Evolutionary conservation across 1,140 invertebrate genomes (phyloP), one percentile per base, ranked within the genome.

Genomic region (Cardiocondyla obscurior): DNA sequence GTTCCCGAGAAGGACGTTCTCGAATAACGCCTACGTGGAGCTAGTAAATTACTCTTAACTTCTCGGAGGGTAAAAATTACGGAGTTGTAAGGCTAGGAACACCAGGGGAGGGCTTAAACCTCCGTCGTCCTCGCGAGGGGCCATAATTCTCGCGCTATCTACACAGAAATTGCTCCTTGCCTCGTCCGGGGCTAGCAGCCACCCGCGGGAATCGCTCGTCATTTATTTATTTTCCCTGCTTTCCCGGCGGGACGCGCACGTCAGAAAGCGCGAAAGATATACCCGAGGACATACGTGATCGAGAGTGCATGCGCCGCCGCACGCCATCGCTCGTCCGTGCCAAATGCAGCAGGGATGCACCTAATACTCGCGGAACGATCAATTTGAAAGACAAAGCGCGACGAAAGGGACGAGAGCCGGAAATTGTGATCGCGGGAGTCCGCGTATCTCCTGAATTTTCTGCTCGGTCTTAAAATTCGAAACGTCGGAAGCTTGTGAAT

Each of bases 41-140:
- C 87, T 87, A 92, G 90, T 94, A 93, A 93, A 93, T 94, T 93
- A 93, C 91, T 93, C 90, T 93, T 93, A 93, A 93, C 91, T 93
- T 93, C 89, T 89, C 79, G 74, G 87, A 91, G 91, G 90, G 88
- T 93, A 94, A 94, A 94, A 94, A 93, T 93, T 94, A 93, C 92
- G 77, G 91, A 92, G 90, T 93, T 92, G 89, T 90, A 92, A 91
- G 89, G 90, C 84, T 83, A 86, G 87, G 74, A 91, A 90, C 57
- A 64, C 85, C 88, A 74, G 49, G 72, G 60, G 74, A 83, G 85
- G 89, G 83, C 84, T 90, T 90, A 91, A 91, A 90, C 64, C 65
- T 77, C 69, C 58, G 36, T 86, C 84, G 73, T n/a, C 67, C 84
- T 88, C 87, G 77, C 65, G 82, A 82, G 83, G 86, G 88, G 86